Conservation (phyloP, 92 coral and sea anemone genomes). For the Phenganax marumi region DNA sequence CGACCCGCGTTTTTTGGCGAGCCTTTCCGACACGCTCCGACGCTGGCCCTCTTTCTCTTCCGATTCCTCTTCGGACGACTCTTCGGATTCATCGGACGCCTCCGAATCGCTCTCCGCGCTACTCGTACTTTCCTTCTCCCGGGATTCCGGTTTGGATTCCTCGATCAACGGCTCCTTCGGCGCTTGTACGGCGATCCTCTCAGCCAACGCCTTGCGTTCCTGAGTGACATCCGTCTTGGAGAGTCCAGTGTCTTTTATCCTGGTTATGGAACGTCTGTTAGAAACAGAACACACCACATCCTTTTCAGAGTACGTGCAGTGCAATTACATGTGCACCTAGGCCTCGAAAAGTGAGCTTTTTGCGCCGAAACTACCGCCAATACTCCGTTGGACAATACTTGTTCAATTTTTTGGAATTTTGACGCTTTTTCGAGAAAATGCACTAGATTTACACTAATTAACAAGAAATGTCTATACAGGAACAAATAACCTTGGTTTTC, state of each 20-base stretch:
- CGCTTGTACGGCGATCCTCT: conserved; percentile 24
- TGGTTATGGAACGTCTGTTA: conserved; percentile 92
- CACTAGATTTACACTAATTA: too few species aligned
- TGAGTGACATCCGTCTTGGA: conserved; percentile 84
- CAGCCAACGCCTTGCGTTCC: conserved; percentile 71
- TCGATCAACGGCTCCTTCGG: conserved; percentile 25
- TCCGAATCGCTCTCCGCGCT: conserved; percentile 69
- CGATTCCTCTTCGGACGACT: conserved; percentile 58
- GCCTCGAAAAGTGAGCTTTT: too few species aligned
- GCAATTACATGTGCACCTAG: too few species aligned
- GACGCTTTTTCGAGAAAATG: too few species aligned
- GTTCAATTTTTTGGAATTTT: too few species aligned
- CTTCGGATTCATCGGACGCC: conserved; percentile 68
- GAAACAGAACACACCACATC: conserved; percentile 38
- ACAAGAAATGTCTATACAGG: too few species aligned
- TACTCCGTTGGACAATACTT: too few species aligned
- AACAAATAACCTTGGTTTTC: too few species aligned
- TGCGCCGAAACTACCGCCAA: too few species aligned
- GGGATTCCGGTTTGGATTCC: conserved; percentile 52
- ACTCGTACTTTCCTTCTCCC: conserved; percentile 63
- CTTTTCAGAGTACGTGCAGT: too few species aligned
- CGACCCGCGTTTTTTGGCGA: conserved; percentile 68
- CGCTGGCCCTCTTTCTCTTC: conserved; percentile 79
- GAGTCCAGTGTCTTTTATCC: conserved; percentile 91
- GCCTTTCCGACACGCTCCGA: conserved; percentile 62